Base-by-base conservation (phyloP, 2,797 vertebrate species). In the Cirrhinus molitorella region DNA sequence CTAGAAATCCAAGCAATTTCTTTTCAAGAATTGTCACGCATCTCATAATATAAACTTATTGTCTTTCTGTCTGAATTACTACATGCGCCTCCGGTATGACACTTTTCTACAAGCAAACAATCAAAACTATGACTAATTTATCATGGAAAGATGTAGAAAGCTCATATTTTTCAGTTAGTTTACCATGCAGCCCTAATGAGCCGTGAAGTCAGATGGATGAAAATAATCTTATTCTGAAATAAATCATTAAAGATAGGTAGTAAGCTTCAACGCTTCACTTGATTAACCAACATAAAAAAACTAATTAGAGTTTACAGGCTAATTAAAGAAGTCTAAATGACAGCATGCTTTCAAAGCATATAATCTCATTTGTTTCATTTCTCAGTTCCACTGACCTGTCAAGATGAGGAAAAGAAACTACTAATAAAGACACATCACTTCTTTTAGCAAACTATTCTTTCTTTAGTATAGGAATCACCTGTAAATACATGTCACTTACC, bases 401-500 rank as follows among this genome's bases (percentile, higher is more conserved):
- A n/a, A 59, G 21, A 3, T 9, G 3, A n/a, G 11, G 13, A 71
- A 59, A 34, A 71, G 8, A 57, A 57, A 34, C 21, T 72, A 34
- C 8, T 19, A 34, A 40, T 47, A 28, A 45, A 61, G 3, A 61
- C 79, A 61, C 17, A 21, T 80, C 19, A n/a, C 13, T 55, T 40
- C 31, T 57, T 31, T 23, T 13, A 57, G 3, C 49, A 25, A 74
- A 13, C 45, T 17, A 5, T 31, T 40, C 23, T 57, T 53, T 12
- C n/a, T 63, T 49, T 40, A 16, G 16, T 10, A n/a, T 71, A 70
- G n/a, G n/a, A 78, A 49, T 28, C 21, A 12, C 17, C 3, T 17
- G 61, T 2, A 28, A 3, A n/a, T 37, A 21, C 9, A 80, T 37
- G 19, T 40, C 31, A 1, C 66, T 59, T 86, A 86, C 85, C 80